phyloP scores from a whole-genome alignment of 2,113 vertebrate genomes.

The Tachysurus fulvidraco region DNA sequence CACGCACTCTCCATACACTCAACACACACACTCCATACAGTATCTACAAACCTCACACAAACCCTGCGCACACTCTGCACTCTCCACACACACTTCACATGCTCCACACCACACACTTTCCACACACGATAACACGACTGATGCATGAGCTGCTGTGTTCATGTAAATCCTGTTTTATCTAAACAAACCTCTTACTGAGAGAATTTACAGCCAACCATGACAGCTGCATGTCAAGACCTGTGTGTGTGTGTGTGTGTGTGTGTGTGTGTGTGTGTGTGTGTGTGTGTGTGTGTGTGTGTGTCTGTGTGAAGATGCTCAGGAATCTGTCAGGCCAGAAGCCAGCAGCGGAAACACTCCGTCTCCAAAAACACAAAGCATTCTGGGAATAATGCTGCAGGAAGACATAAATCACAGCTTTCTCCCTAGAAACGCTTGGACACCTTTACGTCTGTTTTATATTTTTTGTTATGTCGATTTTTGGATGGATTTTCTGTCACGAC shows the following conservation, averaged over 20 bases:
- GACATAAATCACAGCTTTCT: constrained; percentile 4
- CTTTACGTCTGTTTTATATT: neutral
- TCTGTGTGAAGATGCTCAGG: neutral
- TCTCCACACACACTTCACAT: neutral
- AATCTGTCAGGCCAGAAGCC: constrained; percentile 8
- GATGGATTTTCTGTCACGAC: neutral
- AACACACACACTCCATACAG: neutral
- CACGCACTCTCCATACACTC: too few relatives aligned
- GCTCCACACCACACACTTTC: too few relatives aligned
- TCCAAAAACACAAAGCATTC: constrained; percentile 21
- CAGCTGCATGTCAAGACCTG: constrained; percentile 21
- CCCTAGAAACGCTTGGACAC: neutral
- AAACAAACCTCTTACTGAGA: constrained; percentile 17
- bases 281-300: neutral
- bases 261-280: neutral
- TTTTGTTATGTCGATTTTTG: neutral
- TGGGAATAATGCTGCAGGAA: constrained; percentile 14
- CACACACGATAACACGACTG: neutral
- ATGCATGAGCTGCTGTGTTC: neutral
- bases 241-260: constrained; percentile 10
- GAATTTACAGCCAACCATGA: neutral
- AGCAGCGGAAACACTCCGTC: neutral
- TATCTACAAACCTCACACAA: too few relatives aligned
- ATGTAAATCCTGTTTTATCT: neutral
- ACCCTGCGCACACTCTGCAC: neutral